Conservation (phyloP, 2,113 vertebrate species). For the Maccullochella peelii region DNA sequence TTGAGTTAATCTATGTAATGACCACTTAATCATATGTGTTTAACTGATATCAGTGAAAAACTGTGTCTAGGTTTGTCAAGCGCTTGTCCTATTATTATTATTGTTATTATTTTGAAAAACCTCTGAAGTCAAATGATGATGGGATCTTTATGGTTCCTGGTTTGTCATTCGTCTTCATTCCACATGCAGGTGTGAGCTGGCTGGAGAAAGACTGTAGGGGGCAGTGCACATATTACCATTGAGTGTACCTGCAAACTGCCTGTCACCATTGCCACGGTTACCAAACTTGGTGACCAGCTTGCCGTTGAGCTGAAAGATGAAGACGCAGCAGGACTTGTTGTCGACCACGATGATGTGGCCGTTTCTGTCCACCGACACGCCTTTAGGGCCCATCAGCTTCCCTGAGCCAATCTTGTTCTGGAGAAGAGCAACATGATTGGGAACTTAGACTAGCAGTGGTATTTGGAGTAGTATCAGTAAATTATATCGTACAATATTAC, state of each 20-base stretch:
- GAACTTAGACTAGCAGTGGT: not conserved
- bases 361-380: slow-evolving; percentile 95
- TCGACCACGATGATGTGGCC: slow-evolving; percentile 98
- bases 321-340: slow-evolving; percentile 97
- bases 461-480: not conserved
- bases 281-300: slow-evolving; percentile 98
- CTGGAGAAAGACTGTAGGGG: slow-evolving; percentile 73
- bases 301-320: slow-evolving; percentile 96
- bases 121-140: not conserved
- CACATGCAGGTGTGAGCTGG: slow-evolving; percentile 79
- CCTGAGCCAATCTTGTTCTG: slow-evolving; percentile 96
- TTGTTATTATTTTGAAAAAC: not conserved
- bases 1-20: not conserved
- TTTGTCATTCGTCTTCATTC: slow-evolving; percentile 67
- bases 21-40: not conserved
- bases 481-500: not conserved
- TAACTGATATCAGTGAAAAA: not conserved
- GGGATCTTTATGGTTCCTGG: slow-evolving; percentile 42
- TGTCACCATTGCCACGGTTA: slow-evolving; percentile 96
- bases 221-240: slow-evolving; percentile 85
- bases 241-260: slow-evolving; percentile 98
- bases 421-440: not conserved
- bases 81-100: not conserved
- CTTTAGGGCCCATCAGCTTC: slow-evolving; percentile 98
- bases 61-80: not conserved